Evolutionary conservation across 2,888 invertebrate genomes (phyloP), one percentile per base, ranked within the genome.

Genomic region (Odontocolon sp.): DNA sequence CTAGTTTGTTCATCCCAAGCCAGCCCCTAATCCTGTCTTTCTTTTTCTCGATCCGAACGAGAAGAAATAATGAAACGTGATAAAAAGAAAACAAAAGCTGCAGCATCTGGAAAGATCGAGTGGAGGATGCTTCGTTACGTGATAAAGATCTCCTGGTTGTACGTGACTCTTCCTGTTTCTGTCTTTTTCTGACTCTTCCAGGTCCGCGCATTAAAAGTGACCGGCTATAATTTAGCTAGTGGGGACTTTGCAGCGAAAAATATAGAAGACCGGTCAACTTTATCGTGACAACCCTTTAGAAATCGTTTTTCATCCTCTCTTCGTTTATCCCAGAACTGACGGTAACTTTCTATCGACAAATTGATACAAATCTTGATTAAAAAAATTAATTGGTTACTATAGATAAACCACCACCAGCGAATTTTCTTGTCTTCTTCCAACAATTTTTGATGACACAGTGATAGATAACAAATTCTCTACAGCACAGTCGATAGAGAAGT

Each of bases 61-160:
- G 54, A 71, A 26, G 23, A 77, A 77, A 77, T 77, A 69, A 79
- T 77, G 59, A 69, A 70, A 79, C 47, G 61, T 77, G 70, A 67
- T 71, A 40, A 77, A 67, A 77, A 56, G 42, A 31, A 14, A 64
- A 11, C 23, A 59, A 50, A 47, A 57, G 72, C 42, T 40, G 63
- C 57, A 77, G 50, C 72, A 77, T 77, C 68, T 77, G 72, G 63
- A 63, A 72, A 77, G 56, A 77, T 77, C 68, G 77, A 77, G 72
- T 50, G 56, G 50, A 72, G 56, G 68, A 72, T 68, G 67, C 63
- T 77, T 77, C 77, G 77, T 77, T 77, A 72, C 77, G 77, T 72
- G 77, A 77, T 77, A 77, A 77, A 72, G 72, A 77, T 77, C 77
- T 68, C 50, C 28, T 21, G 68, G 72, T 42, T 68, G 68, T 72